Evolutionary conservation across 1,140 invertebrate genomes (phyloP).

Genomic region (Plodia interpunctella): DNA sequence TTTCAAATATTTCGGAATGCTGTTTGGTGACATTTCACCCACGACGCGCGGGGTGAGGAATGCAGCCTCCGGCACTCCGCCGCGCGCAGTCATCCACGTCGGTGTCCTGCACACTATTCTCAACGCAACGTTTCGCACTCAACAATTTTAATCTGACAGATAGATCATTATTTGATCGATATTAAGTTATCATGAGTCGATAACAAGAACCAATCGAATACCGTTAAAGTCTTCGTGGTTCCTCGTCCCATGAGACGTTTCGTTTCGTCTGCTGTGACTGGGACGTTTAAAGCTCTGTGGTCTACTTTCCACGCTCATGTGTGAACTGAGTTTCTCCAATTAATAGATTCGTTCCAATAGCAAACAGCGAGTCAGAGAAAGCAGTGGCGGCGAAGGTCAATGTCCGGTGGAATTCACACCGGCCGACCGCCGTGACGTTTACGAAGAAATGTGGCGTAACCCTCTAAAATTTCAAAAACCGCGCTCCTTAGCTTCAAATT

Average conservation of each 20-base stretch:
- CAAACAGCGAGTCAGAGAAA: constrained; percentile 70
- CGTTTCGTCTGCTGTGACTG: constrained; percentile 17
- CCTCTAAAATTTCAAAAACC: constrained; percentile 69
- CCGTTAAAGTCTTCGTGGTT: neutral
- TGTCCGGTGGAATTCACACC: constrained; percentile 68
- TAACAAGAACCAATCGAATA: neutral
- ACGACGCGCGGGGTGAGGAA: constrained; percentile 42
- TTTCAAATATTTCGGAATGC: constrained; percentile 76
- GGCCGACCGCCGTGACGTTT: constrained; percentile 67
- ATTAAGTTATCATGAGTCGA: neutral
- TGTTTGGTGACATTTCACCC: constrained; percentile 74
- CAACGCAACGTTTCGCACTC: neutral
- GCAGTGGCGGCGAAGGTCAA: constrained; percentile 61
- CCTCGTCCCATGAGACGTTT: neutral
- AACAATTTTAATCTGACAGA: neutral
- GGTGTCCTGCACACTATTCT: constrained; percentile 20
- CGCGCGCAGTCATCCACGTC: constrained; percentile 30
- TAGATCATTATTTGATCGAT: neutral
- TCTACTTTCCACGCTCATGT: constrained; percentile 73
- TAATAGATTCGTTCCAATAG: constrained; percentile 77
- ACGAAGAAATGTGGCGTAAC: constrained; percentile 71
- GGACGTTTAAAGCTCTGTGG: constrained; percentile 43
- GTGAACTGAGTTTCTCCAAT: constrained; percentile 75
- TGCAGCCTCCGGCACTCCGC: constrained; percentile 48
- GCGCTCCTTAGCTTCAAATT: constrained; percentile 45